Evolutionary conservation across 2,797 vertebrate genomes (phyloP).

Genomic region (Lacerta agilis): DNA sequence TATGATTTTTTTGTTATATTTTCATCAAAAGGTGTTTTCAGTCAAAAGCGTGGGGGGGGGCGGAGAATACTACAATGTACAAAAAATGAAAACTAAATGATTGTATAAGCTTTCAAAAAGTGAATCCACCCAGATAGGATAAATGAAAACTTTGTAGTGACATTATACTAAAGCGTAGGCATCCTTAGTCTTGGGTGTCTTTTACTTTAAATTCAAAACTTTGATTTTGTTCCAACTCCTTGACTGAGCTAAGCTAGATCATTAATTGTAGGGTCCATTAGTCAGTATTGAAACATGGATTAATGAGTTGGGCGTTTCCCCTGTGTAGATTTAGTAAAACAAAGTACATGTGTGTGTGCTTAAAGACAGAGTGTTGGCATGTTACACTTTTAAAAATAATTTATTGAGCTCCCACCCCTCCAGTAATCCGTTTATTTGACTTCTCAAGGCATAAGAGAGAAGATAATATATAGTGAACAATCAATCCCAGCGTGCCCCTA

Average conservation of each 20-base stretch:
- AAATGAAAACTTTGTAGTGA: constrained; percentile 18
- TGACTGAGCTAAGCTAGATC: not conserved
- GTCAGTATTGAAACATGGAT: not conserved
- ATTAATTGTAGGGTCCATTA: not conserved
- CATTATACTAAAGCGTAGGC: not conserved
- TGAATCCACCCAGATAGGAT: constrained; percentile 19
- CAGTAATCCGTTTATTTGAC: too few species aligned
- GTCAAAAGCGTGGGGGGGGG: not conserved
- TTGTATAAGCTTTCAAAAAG: constrained; percentile 9
- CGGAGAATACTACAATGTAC: not conserved
- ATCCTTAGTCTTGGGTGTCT: constrained; percentile 4
- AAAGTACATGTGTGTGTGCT: constrained; percentile 17
- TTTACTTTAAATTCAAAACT: constrained; percentile 5
- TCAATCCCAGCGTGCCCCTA: too few species aligned
- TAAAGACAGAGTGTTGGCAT: constrained; percentile 17
- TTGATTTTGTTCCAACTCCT: not conserved
- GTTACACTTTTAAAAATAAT: not conserved
- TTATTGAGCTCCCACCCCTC: too few species aligned
- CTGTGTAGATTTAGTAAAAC: constrained; percentile 7
- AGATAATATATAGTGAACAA: too few species aligned
- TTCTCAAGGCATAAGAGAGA: too few species aligned
- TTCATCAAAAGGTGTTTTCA: constrained; percentile 14
- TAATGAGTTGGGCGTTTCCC: not conserved
- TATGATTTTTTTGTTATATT: constrained; percentile 26
- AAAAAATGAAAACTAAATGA: constrained; percentile 30